Evolutionary conservation across 1,140 invertebrate species (phyloP).

Genomic region (Hypothenemus hampei): DNA sequence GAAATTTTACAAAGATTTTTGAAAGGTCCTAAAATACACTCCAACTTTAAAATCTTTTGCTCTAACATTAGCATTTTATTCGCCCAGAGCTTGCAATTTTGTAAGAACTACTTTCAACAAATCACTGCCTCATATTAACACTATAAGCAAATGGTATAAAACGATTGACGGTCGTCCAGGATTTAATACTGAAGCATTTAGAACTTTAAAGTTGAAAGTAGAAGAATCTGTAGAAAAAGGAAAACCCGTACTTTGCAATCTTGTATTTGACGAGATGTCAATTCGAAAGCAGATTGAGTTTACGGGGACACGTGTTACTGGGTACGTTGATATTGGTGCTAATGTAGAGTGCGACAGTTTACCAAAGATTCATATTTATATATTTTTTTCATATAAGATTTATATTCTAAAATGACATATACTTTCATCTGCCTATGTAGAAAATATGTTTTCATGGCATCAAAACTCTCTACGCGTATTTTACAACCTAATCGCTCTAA

Average conservation of each 20-base stretch:
- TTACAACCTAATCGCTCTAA: no score
- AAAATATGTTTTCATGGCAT: no score
- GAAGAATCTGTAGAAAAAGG: slow-evolving; percentile 17
- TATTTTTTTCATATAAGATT: no score
- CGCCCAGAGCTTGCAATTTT: slow-evolving; percentile 23
- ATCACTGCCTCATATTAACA: slow-evolving; percentile 41
- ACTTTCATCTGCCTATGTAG: no score
- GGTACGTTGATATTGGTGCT: slow-evolving; percentile 41
- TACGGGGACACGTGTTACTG: slow-evolving; percentile 33
- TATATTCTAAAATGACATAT: no score
- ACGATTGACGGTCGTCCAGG: slow-evolving; percentile 41
- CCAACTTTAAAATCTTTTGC: slow-evolving; percentile 19
- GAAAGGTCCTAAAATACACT: background rate
- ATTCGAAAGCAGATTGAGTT: slow-evolving; percentile 41
- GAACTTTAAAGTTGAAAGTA: slow-evolving; percentile 33
- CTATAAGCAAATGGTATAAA: slow-evolving; percentile 44
- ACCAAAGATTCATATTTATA: no score
- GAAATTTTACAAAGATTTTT: background rate
- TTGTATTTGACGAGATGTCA: slow-evolving; percentile 45
- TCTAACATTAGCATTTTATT: slow-evolving; percentile 29
- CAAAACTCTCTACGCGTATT: no score
- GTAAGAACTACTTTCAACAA: slow-evolving; percentile 23
- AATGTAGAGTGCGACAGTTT: slow-evolving; percentile 31
- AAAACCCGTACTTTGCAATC: slow-evolving; percentile 26
- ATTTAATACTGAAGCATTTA: slow-evolving; percentile 43